Conservation (phyloP, 2,797 vertebrate species). For the Anabas testudineus region DNA sequence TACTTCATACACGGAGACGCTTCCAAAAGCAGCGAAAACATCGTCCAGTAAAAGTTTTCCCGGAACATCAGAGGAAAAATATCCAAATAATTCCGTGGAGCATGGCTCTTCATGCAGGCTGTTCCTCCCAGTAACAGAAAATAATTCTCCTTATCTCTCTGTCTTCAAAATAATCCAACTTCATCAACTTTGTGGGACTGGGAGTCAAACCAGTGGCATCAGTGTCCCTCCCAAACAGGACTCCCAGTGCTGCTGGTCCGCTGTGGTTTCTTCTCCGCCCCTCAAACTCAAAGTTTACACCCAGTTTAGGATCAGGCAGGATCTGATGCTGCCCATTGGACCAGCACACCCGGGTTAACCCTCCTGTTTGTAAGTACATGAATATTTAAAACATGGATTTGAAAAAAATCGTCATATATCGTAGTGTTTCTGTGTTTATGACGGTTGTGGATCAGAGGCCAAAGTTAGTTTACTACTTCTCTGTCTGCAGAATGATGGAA, state of each 20-base stretch:
- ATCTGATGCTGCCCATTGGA: constrained; percentile 64
- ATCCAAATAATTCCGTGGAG: constrained; percentile 42
- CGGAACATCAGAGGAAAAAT: constrained; percentile 49
- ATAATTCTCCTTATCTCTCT: not conserved
- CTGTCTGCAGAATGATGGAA: constrained; percentile 19
- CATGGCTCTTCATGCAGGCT: constrained; percentile 8
- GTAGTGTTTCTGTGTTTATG: not conserved
- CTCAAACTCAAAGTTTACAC: constrained; percentile 62
- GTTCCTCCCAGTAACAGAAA: not conserved
- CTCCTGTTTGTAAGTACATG: constrained; percentile 15
- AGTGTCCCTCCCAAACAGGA: constrained; percentile 31
- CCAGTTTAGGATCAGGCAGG: constrained; percentile 62
- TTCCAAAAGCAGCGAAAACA: constrained; percentile 56
- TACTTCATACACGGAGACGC: constrained; percentile 59
- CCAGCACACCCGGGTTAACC: constrained; percentile 14
- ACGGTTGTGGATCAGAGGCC: constrained; percentile 6
- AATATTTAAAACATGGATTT: not conserved
- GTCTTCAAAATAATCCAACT: constrained; percentile 48
- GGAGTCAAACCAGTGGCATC: constrained; percentile 29
- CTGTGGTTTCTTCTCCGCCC: constrained; percentile 46
- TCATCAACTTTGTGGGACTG: constrained; percentile 30
- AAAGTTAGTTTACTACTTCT: not conserved
- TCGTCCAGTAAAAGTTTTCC: constrained; percentile 66
- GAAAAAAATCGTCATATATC: not conserved
- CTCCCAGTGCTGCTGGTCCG: constrained; percentile 24